These are phyloP conservation scores for Coelopa pilipes DNA, from an alignment of 2,888 invertebrate genomes.

Conservation along the genomic window DNA sequence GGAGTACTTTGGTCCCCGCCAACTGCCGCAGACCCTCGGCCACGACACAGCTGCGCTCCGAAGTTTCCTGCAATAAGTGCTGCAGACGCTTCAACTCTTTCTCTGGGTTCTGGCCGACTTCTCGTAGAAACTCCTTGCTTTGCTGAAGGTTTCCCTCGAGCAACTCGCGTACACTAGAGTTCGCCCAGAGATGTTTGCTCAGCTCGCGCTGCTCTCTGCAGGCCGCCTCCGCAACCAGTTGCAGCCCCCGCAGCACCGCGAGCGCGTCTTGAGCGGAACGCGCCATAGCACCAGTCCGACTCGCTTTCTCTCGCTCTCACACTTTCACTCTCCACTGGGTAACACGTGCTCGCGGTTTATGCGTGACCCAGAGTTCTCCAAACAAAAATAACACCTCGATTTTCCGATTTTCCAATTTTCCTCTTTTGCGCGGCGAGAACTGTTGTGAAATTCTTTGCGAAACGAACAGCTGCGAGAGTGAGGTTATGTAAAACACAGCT, in stretches of 20 bases:
- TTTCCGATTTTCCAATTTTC: constrained; percentile 22
- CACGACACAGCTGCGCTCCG: constrained; percentile 76
- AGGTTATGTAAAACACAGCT: constrained; percentile 37
- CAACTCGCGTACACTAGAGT: constrained; percentile 75
- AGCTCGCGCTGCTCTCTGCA: constrained; percentile 74
- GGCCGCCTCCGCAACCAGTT: constrained; percentile 75
- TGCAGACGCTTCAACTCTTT: constrained; percentile 64
- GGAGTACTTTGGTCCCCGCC: constrained; percentile 53
- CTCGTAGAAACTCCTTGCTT: constrained; percentile 50
- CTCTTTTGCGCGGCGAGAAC: neutral
- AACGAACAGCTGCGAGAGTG: constrained; percentile 42
- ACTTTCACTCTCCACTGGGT: constrained; percentile 46
- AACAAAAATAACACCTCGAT: neutral
- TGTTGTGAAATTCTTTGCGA: constrained; percentile 41
- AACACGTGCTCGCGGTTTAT: neutral
- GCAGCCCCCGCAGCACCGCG: constrained; percentile 76
- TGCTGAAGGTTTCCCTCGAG: constrained; percentile 53
- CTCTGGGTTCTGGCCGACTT: constrained; percentile 53
- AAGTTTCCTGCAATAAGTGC: constrained; percentile 69
- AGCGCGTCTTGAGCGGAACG: constrained; percentile 73
- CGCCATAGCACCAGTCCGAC: constrained; percentile 71
- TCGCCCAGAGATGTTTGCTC: constrained; percentile 73
- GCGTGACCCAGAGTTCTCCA: neutral
- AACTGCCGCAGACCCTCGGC: constrained; percentile 77
- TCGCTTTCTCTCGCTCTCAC: constrained; percentile 70